These are phyloP conservation scores for Chlorocebus sabaeus DNA, from an alignment of 2,113 vertebrate genomes.

Conservation along the genomic window DNA sequence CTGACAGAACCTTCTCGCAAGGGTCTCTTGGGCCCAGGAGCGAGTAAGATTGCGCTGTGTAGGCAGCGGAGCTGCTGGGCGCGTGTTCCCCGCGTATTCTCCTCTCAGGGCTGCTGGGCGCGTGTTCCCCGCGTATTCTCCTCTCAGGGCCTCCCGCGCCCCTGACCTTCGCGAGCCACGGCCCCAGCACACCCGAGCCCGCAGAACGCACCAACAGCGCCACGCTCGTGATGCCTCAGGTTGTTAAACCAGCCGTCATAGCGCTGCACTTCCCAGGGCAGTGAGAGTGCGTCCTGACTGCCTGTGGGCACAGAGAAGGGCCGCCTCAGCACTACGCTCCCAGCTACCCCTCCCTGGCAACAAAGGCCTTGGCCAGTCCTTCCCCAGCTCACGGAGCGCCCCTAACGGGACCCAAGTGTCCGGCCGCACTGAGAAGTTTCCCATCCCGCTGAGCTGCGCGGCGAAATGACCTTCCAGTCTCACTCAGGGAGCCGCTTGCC, in stretches of 20 bases:
- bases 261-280: conserved; percentile 92
- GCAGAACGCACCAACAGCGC: conserved; percentile 85
- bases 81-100: rapidly evolving
- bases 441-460: rapidly evolving
- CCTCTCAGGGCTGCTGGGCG: rapidly evolving
- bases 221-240: conserved; percentile 85
- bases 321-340: background rate
- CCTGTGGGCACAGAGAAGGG: conserved; percentile 77
- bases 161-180: background rate
- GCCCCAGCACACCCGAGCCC: too few species aligned
- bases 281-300: conserved; percentile 59
- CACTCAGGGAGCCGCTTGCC: background rate
- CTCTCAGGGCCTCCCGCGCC: rapidly evolving
- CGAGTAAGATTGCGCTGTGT: rapidly evolving
- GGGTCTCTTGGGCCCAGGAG: background rate
- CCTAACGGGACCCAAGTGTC: background rate
- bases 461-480: background rate
- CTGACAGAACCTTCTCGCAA: rapidly evolving
- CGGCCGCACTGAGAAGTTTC: background rate
- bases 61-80: rapidly evolving
- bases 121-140: rapidly evolving
- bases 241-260: conserved; percentile 99
- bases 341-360: too few species aligned
- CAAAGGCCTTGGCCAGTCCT: rapidly evolving
- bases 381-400: rapidly evolving